Evolutionary conservation across 2,113 vertebrate genomes (phyloP).

Genomic region (Clarias macrocephalus): DNA sequence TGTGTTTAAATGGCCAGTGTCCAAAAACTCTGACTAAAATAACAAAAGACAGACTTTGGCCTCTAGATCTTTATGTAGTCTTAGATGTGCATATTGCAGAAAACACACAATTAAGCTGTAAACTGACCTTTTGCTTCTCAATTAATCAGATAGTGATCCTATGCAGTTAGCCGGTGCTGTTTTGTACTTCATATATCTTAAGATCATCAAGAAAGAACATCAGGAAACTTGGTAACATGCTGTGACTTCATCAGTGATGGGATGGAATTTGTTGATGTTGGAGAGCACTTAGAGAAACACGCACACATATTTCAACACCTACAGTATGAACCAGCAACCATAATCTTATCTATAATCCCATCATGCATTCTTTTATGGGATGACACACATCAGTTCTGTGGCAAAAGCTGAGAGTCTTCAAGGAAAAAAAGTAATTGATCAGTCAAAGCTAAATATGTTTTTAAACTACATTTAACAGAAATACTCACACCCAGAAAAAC

Average conservation of each 20-base stretch:
- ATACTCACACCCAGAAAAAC: background rate
- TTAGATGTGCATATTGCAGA: background rate
- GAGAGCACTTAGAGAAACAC: conserved; percentile 27
- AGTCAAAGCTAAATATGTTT: background rate
- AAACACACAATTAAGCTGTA: conserved; percentile 20
- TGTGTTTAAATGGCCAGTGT: background rate
- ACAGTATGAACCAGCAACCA: background rate
- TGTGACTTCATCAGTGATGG: conserved; percentile 29
- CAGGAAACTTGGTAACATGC: background rate
- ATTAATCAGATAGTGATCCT: conserved; percentile 5
- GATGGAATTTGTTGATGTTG: conserved; percentile 40
- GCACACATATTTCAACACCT: conserved; percentile 34
- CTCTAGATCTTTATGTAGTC: background rate
- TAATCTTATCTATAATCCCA: background rate
- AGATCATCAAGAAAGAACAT: background rate
- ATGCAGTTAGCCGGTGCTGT: background rate
- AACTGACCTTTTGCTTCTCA: conserved; percentile 4
- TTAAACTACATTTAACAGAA: background rate
- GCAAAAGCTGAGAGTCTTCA: background rate
- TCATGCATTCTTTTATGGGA: conserved; percentile 1
- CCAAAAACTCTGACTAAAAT: background rate
- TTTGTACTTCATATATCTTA: background rate
- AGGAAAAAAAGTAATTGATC: conserved; percentile 2
- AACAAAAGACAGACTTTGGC: background rate
- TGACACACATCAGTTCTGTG: background rate